Evolutionary conservation across 2,113 vertebrate genomes (phyloP), one percentile per base, ranked within the genome.

Genomic region (Chionomys nivalis): DNA sequence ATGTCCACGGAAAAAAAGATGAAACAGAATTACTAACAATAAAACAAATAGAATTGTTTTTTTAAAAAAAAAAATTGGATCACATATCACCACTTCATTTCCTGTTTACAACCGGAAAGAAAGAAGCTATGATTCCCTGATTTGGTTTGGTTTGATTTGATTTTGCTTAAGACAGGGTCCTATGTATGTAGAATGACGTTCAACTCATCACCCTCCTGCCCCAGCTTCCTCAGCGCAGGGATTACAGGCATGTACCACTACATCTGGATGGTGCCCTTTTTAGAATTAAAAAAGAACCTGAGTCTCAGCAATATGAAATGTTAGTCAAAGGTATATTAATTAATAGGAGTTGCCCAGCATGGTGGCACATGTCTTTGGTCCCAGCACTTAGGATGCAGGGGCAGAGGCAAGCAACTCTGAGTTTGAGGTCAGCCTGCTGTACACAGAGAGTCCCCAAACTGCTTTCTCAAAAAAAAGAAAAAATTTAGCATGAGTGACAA

Each of bases 301-400:
- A 97, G 17, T 21, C 61, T 92, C 73, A 87, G 36, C 81, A 55
- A 87, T 78, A 47, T 68, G 28, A 92, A 73, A 44, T 83, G 19
- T 23, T 79, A n/a, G 61, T 49, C 47, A 70, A 96, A 75, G 39
- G 24, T 77, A 75, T n/a, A 7, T 90, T 77, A 47, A 72, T 96
- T n/a, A 93, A 61, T 68, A 52, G 47, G 44, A 52, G 13, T 16
- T 77, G 28, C 28, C 76, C 42, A 49, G 44, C 26, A 17, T 49
- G 75, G 75, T 77, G 75, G 75, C 75, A 77, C 12, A 49, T 31
- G 44, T 5, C 28, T 49, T 78, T 78, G 23, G 33, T 76, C 73
- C 73, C 73, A 76, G 39, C 39, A 76, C 23, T 75, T 19, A 23
- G 72, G 73, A 47, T 12, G 39, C 42, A 76, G 75, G 14, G 75